Percentiles rank a stretch among this genome's conserved stretches.
phyloP scores from a whole-genome alignment of 2,888 invertebrate genomes.

The Drosophila meridionalis region DNA sequence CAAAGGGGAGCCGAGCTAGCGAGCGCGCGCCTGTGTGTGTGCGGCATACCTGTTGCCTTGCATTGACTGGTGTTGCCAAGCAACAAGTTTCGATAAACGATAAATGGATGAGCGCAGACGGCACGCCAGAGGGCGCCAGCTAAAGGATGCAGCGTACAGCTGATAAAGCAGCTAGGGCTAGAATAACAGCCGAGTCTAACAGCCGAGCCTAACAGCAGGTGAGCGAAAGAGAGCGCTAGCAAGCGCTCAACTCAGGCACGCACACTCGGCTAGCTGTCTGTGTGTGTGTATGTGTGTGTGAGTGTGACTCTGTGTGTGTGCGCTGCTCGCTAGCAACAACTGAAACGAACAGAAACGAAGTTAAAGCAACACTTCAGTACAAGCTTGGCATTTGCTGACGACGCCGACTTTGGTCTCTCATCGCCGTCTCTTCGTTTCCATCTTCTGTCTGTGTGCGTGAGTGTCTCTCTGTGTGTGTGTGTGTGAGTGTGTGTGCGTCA shows the following conservation, averaged over 20 bases:
- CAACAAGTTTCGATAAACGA: slow-evolving; percentile 63
- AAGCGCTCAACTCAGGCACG: slow-evolving; percentile 22
- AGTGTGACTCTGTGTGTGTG: not conserved
- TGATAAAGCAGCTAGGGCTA: slow-evolving; percentile 43
- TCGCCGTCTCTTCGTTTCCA: slow-evolving; percentile 26
- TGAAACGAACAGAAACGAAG: slow-evolving; percentile 76
- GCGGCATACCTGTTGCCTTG: slow-evolving; percentile 51
- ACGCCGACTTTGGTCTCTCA: slow-evolving; percentile 45
- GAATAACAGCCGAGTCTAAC: slow-evolving; percentile 20
- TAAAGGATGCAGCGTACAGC: slow-evolving; percentile 42
- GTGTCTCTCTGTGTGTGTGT: slow-evolving; percentile 7
- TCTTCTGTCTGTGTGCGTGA: slow-evolving; percentile 22
- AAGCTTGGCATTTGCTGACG: slow-evolving; percentile 81
- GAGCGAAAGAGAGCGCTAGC: slow-evolving; percentile 18
- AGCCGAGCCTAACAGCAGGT: slow-evolving; percentile 25
- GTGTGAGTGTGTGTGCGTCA: slow-evolving; percentile 40
- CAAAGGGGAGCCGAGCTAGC: not conserved
- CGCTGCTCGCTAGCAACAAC: slow-evolving; percentile 25
- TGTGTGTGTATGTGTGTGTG: not conserved
- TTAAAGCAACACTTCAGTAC: slow-evolving; percentile 74
- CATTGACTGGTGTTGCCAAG: slow-evolving; percentile 32
- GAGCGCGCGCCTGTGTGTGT: slow-evolving; percentile 17
- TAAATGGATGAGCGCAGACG: slow-evolving; percentile 11
- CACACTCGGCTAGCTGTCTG: slow-evolving; percentile 14
- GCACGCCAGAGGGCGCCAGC: slow-evolving; percentile 37